phyloP scores from a whole-genome alignment of 2,888 invertebrate species.

The Latrodectus elegans region DNA sequence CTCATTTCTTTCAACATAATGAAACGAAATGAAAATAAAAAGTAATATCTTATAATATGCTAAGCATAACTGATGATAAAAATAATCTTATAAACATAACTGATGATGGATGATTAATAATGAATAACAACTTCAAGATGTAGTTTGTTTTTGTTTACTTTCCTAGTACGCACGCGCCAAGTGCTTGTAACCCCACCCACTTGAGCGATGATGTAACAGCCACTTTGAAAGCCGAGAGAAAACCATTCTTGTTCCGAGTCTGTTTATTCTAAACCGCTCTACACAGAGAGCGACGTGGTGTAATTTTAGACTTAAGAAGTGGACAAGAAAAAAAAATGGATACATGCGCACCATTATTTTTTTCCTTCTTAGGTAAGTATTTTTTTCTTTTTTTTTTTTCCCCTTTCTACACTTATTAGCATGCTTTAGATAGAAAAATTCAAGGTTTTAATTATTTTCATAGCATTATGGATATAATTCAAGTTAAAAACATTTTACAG shows the following conservation, averaged over 20 bases:
- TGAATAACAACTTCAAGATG: background rate
- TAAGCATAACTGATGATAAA: background rate
- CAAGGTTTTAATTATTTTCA: too few species aligned
- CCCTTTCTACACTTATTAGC: too few species aligned
- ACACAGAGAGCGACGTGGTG: background rate
- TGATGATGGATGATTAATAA: background rate
- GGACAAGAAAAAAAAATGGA: background rate
- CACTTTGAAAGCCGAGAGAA: background rate
- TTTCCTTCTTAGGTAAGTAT: background rate
- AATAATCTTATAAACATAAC: background rate
- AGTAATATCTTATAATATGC: background rate
- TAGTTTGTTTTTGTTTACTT: background rate
- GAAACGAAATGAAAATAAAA: background rate
- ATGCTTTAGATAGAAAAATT: too few species aligned
- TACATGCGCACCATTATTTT: background rate
- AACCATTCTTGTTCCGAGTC: background rate
- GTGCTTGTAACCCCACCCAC: background rate
- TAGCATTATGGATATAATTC: too few species aligned
- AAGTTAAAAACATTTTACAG: too few species aligned
- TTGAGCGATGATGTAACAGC: background rate
- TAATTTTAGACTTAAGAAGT: background rate
- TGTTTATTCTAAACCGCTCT: background rate
- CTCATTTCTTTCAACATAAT: too few species aligned
- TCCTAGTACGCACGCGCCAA: background rate
- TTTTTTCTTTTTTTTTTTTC: background rate